phyloP scores from a whole-genome alignment of 2,888 invertebrate genomes.

The Clistopyga incitator region DNA sequence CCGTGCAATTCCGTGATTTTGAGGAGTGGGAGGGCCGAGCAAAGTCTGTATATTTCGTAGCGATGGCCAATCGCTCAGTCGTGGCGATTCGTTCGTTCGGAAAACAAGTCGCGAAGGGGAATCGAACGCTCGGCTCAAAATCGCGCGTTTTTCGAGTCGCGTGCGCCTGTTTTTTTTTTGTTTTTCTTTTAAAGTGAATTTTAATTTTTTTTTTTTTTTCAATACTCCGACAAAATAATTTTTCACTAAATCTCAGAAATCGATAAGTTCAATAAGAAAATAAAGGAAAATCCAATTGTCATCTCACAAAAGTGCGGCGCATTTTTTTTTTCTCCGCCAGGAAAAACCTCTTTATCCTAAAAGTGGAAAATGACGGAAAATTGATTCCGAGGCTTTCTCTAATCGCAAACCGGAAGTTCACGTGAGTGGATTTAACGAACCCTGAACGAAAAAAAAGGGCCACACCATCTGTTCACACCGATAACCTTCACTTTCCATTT shows the following conservation, averaged over 20 bases:
- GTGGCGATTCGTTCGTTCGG: slow-evolving; percentile 41
- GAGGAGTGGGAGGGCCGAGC: not conserved
- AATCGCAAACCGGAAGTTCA: not conserved
- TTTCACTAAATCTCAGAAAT: too few species aligned
- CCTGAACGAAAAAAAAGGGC: not conserved
- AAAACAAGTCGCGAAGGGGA: slow-evolving; percentile 16
- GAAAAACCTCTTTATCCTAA: not conserved
- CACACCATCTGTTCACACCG: not conserved
- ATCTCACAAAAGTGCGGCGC: not conserved
- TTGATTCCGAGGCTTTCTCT: not conserved
- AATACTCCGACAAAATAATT: not conserved
- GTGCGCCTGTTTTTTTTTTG: not conserved
- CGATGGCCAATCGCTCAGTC: slow-evolving; percentile 43
- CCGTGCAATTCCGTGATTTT: not conserved
- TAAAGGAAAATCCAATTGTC: not conserved
- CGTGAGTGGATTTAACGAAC: slow-evolving; percentile 2
- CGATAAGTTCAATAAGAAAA: too few species aligned
- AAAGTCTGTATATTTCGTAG: slow-evolving; percentile 33
- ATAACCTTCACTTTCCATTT: not conserved
- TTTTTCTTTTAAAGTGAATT: too few species aligned
- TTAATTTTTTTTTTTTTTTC: slow-evolving; percentile 10
- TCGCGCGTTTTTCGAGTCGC: slow-evolving; percentile 6
- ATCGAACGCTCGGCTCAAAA: slow-evolving; percentile 41
- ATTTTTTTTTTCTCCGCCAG: too few species aligned
- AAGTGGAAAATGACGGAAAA: slow-evolving; percentile 2